phyloP scores from a whole-genome alignment of 2,113 vertebrate species.

The Chloebia gouldiae region DNA sequence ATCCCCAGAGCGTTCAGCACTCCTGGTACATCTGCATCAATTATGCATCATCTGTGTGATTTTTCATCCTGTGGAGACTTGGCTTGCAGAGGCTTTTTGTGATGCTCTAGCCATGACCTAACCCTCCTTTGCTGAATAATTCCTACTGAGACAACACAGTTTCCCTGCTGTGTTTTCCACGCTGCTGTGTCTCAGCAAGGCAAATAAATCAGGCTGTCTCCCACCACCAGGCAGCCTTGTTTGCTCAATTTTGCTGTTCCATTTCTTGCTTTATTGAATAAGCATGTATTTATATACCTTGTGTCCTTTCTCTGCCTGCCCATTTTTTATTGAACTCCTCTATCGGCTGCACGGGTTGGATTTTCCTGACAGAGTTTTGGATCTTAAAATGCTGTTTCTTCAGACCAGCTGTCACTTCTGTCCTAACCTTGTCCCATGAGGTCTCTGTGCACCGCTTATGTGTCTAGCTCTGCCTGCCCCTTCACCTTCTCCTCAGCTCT shows the following conservation, averaged over 20 bases:
- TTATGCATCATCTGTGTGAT: not conserved
- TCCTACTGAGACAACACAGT: conserved; percentile 33
- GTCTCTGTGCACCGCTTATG: not conserved
- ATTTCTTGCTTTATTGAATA: conserved; percentile 52
- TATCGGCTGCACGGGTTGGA: fast-evolving
- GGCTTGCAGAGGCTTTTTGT: conserved; percentile 21
- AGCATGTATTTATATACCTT: conserved; percentile 15
- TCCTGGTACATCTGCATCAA: not conserved
- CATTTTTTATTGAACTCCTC: conserved; percentile 26
- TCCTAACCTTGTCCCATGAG: conserved; percentile 25
- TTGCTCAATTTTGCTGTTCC: conserved; percentile 32
- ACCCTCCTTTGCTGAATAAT: conserved; percentile 32
- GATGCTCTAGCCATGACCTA: conserved; percentile 44
- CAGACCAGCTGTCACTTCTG: conserved; percentile 48
- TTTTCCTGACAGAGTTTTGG: conserved; percentile 42
- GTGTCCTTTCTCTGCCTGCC: conserved; percentile 20
- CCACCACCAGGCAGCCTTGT: conserved; percentile 20
- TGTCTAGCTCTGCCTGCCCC: not conserved
- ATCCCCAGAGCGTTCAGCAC: not conserved
- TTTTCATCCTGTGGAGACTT: not conserved
- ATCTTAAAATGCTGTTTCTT: conserved; percentile 35
- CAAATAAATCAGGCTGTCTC: conserved; percentile 47
- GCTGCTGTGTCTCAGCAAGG: conserved; percentile 14
- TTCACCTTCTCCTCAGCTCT: not conserved
- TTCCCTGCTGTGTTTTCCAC: conserved; percentile 22